These are phyloP conservation scores for Ophioninae sp. DNA, from an alignment of 2,888 invertebrate genomes.

Conservation along the genomic window DNA sequence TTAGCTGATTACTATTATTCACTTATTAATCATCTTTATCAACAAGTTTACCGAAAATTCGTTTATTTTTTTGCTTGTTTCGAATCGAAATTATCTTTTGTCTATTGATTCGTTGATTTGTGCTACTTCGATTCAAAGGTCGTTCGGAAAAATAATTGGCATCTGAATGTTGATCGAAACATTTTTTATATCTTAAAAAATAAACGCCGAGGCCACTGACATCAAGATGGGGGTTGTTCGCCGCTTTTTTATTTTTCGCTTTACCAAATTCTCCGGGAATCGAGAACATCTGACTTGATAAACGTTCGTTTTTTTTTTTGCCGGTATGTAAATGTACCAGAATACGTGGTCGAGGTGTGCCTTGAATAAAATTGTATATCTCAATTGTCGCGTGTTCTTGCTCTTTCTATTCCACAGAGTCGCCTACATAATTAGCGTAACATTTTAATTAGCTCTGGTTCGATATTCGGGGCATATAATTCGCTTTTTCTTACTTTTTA, in stretches of 20 bases:
- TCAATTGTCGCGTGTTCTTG: conserved; percentile 33
- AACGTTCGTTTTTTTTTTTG: background rate
- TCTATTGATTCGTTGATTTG: too few relatives aligned
- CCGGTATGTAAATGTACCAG: background rate
- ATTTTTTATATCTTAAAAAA: background rate
- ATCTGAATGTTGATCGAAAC: background rate
- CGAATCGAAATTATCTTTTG: too few relatives aligned
- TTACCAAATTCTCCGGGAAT: background rate
- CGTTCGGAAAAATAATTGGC: background rate
- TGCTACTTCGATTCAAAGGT: background rate
- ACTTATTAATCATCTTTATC: too few relatives aligned
- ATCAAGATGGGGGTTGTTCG: background rate
- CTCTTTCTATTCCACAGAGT: conserved; percentile 53
- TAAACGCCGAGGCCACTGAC: background rate
- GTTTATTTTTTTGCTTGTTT: too few relatives aligned
- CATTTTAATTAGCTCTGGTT: conserved; percentile 62
- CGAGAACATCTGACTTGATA: background rate
- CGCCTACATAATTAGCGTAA: conserved; percentile 64
- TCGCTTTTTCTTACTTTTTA: background rate
- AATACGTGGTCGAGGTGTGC: conserved; percentile 32
- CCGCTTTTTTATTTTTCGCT: background rate
- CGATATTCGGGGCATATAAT: conserved; percentile 30
- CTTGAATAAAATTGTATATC: conserved; percentile 44
- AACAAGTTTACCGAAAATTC: too few relatives aligned
- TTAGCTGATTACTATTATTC: too few relatives aligned